A percentile compares a stretch with the other conserved stretches of the same genome.
Conservation (phyloP, 1,140 invertebrate species). For the Drosophila triauraria region DNA sequence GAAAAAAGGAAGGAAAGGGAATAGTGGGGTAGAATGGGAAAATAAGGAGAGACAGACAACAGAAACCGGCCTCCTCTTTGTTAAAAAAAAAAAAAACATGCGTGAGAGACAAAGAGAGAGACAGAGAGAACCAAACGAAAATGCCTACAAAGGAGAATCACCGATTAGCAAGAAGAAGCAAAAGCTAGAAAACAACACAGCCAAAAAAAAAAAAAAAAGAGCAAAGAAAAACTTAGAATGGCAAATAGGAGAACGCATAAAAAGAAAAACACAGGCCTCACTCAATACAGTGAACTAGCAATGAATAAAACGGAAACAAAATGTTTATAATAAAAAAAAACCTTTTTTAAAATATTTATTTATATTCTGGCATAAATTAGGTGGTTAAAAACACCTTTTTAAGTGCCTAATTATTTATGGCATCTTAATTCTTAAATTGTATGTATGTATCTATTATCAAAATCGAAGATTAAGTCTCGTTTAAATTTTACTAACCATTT, state of each 20-base stretch:
- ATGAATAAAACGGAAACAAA: too few species aligned
- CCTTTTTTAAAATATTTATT: neutral
- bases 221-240: conserved; percentile 48
- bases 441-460: too few species aligned
- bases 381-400: neutral
- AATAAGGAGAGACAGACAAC: conserved; percentile 24
- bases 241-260: conserved; percentile 32
- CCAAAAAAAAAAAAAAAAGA: conserved; percentile 15
- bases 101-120: conserved; percentile 53
- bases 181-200: conserved; percentile 46
- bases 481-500: too few species aligned
- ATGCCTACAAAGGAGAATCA: conserved; percentile 47
- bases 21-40: conserved; percentile 22
- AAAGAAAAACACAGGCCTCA: conserved; percentile 19
- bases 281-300: neutral
- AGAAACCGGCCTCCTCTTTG: conserved; percentile 71
- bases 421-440: too few species aligned
- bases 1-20: neutral
- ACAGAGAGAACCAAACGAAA: conserved; percentile 42
- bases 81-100: conserved; percentile 50
- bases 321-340: neutral
- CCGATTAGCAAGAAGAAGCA: conserved; percentile 35
- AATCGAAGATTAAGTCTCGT: too few species aligned
- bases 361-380: neutral
- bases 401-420: too few species aligned